Percentiles rank a stretch among this genome's conserved stretches.
Conservation (phyloP, 2,113 vertebrate genomes). For the Pteruthius melanotis region DNA sequence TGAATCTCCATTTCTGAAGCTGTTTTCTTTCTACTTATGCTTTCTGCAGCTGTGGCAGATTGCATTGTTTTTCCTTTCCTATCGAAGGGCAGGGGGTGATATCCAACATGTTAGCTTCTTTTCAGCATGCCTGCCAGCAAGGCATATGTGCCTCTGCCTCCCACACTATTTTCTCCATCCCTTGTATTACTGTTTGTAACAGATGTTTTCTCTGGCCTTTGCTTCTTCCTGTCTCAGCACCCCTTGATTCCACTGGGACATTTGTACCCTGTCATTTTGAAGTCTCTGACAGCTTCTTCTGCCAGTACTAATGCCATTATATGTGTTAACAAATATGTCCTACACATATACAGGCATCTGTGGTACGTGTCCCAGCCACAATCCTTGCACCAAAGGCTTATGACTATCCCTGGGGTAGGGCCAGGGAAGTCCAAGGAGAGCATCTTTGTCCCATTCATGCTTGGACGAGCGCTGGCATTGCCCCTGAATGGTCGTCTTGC, state of each 20-base stretch:
- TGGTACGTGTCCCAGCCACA: background rate
- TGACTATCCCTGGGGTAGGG: background rate
- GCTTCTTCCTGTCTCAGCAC: background rate
- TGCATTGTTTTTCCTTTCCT: slow-evolving; percentile 22
- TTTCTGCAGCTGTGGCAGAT: slow-evolving; percentile 42
- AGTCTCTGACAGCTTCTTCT: background rate
- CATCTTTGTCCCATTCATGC: background rate
- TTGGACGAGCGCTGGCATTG: background rate
- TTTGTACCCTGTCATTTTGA: background rate
- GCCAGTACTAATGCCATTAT: background rate
- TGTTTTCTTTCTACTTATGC: background rate
- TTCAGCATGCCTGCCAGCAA: slow-evolving; percentile 22
- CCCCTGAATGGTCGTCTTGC: background rate
- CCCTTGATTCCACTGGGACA: background rate
- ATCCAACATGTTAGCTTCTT: background rate
- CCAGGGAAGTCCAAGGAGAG: background rate
- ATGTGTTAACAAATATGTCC: background rate
- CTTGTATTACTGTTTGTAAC: background rate
- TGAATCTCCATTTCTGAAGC: background rate
- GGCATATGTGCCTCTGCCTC: background rate
- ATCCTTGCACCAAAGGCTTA: background rate
- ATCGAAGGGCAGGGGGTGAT: background rate
- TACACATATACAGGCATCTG: background rate
- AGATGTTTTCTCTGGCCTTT: slow-evolving; percentile 49
- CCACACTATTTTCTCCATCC: background rate